Evolutionary conservation across 1,140 invertebrate species (phyloP), one percentile per base, ranked within the genome.

Genomic region (Brachionus koreanus): DNA sequence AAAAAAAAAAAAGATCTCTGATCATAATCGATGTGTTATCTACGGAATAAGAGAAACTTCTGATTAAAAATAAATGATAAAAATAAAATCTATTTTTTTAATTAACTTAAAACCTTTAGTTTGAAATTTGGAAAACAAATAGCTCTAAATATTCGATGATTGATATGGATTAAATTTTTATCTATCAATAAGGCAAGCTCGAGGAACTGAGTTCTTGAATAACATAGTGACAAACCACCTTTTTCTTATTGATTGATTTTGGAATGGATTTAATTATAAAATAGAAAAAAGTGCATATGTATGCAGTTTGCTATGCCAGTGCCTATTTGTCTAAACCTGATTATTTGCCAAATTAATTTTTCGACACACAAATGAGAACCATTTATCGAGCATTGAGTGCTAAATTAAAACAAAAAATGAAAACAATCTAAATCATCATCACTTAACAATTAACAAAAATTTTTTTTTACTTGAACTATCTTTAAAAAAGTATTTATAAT

Each of bases 161-260:
- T 74, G 69, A 74, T 74, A 72, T 39, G 69, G 46, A 46, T 74
- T 43, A 46, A 74, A 74, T 74, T 16, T 74, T 46, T 74, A 46
- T 74, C 69, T 46, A 74, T 74, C 69, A 74, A 49, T 74, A 74
- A 29, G 43, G 0, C 63, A 25, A 65, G 63, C 33, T 69, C 35
- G 16, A 69, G 35, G 35, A 37, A 3, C 33, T 7, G 43, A 43
- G 39, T 35, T 74, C 69, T 74, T 74, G n/a, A 69, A 69, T 69
- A 69, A 69, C 65, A 19, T 39, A 69, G 65, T 69, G 65, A 69
- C 65, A 69, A 69, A 69, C 29, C 65, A 37, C 49, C 49, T 57
- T 57, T 10, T 57, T 37, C n/a, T 37, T 69, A 69, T 16, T 69
- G 65, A 69, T 69, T 69, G 65, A 69, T 37, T 37, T 69, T 19